These are phyloP conservation scores for Psilopogon haemacephalus DNA, from an alignment of 2,113 vertebrate species.

Conservation along the genomic window DNA sequence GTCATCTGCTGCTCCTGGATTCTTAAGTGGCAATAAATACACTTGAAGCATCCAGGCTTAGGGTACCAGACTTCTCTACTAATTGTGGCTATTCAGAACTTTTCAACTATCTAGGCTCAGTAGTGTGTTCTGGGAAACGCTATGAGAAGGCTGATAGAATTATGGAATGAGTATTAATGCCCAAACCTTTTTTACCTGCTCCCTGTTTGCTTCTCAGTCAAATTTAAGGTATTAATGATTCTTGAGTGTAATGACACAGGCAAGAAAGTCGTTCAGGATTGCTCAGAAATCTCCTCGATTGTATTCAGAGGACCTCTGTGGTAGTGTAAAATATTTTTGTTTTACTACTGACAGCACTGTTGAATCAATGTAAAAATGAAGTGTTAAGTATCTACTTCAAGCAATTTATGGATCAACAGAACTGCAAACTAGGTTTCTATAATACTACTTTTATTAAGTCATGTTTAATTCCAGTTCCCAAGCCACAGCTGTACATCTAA, in stretches of 20 bases:
- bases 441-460: not conserved
- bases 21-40: not conserved
- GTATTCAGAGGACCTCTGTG: not conserved
- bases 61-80: not conserved
- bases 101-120: not conserved
- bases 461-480: not conserved
- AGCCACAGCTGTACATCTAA: not conserved
- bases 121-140: not conserved
- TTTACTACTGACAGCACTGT: not conserved
- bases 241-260: not conserved
- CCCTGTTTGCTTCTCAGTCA: not conserved
- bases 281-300: not conserved
- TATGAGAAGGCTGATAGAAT: not conserved
- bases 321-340: not conserved
- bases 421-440: not conserved
- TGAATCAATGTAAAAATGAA: not conserved
- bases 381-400: not conserved
- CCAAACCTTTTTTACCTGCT: not conserved
- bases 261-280: not conserved
- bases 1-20: accelerated
- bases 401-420: not conserved
- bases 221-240: not conserved
- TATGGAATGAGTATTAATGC: not conserved
- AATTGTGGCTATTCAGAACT: not conserved
- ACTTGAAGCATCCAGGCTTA: not conserved